Conservation (phyloP, 2,797 vertebrate genomes). For the Poeciliopsis infans region DNA sequence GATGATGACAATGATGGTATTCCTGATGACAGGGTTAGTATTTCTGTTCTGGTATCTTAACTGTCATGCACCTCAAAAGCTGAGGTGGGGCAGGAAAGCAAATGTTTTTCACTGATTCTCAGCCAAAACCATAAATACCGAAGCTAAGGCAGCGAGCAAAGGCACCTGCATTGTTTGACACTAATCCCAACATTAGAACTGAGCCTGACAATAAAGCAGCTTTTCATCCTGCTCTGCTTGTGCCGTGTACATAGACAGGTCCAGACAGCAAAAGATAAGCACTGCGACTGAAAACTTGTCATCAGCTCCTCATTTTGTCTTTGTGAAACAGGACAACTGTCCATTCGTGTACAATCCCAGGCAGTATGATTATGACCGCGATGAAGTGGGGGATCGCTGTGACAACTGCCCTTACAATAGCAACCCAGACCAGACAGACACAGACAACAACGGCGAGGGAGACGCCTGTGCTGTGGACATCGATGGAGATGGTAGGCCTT, state of each 20-base stretch:
- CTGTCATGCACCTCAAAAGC: slow-evolving; percentile 55
- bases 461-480: slow-evolving; percentile 96
- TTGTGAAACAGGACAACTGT: slow-evolving; percentile 91
- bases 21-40: slow-evolving; percentile 90
- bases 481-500: slow-evolving; percentile 90
- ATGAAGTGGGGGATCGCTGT: slow-evolving; percentile 96
- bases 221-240: slow-evolving; percentile 58
- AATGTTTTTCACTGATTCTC: slow-evolving; percentile 58
- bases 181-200: slow-evolving; percentile 69
- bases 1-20: slow-evolving; percentile 96
- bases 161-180: slow-evolving; percentile 59
- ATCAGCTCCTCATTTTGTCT: slow-evolving; percentile 21
- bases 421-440: slow-evolving; percentile 97
- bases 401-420: slow-evolving; percentile 98
- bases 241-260: slow-evolving; percentile 53
- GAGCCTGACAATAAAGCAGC: slow-evolving; percentile 67
- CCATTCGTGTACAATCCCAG: slow-evolving; percentile 95
- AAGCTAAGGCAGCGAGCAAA: slow-evolving; percentile 61
- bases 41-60: slow-evolving; percentile 37
- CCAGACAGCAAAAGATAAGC: slow-evolving; percentile 51
- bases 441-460: slow-evolving; percentile 94
- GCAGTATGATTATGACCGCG: slow-evolving; percentile 96
- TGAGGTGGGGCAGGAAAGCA: slow-evolving; percentile 56
- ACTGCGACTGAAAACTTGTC: slow-evolving; percentile 42
- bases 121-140: slow-evolving; percentile 78